phyloP scores from a whole-genome alignment of 1,140 invertebrate species.

The Lordiphosa stackelbergi region DNA sequence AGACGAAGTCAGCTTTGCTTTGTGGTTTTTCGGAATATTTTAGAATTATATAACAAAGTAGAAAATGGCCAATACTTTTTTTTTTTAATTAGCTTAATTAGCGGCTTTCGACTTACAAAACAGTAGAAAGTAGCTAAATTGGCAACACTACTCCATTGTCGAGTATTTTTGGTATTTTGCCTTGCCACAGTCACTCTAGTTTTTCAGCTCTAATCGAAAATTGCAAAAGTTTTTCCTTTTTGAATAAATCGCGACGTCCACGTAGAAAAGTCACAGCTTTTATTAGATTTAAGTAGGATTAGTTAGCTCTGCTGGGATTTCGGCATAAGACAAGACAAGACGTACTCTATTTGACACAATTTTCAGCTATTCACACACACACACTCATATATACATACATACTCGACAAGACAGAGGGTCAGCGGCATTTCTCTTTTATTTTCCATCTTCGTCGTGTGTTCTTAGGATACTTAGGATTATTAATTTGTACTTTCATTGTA shows the following conservation, averaged over 20 bases:
- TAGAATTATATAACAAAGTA: too few relatives aligned
- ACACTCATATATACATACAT: conserved; percentile 15
- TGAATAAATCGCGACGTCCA: conserved; percentile 12
- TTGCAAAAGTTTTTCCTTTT: conserved; percentile 30
- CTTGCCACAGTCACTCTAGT: background rate
- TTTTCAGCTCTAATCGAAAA: conserved; percentile 6
- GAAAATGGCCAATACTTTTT: too few relatives aligned
- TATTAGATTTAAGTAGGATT: conserved; percentile 50
- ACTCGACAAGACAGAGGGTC: conserved; percentile 17
- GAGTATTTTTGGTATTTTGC: too few relatives aligned
- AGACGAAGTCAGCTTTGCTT: too few relatives aligned
- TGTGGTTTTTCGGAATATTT: too few relatives aligned
- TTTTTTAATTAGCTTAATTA: too few relatives aligned
- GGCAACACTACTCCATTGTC: too few relatives aligned
- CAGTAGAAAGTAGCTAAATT: too few relatives aligned
- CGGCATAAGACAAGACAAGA: conserved; percentile 15
- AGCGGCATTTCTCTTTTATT: conserved; percentile 12
- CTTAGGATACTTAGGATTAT: conserved; percentile 4
- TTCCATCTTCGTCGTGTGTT: conserved; percentile 15
- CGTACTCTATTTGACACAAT: conserved; percentile 4
- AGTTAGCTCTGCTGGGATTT: conserved; percentile 15
- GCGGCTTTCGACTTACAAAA: too few relatives aligned
- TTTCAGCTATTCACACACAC: conserved; percentile 5
- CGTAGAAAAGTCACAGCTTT: conserved; percentile 25
- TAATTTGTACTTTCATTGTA: conserved; percentile 2